These are phyloP conservation scores for Hartigia nigra DNA, from an alignment of 2,888 invertebrate species.

Conservation along the genomic window DNA sequence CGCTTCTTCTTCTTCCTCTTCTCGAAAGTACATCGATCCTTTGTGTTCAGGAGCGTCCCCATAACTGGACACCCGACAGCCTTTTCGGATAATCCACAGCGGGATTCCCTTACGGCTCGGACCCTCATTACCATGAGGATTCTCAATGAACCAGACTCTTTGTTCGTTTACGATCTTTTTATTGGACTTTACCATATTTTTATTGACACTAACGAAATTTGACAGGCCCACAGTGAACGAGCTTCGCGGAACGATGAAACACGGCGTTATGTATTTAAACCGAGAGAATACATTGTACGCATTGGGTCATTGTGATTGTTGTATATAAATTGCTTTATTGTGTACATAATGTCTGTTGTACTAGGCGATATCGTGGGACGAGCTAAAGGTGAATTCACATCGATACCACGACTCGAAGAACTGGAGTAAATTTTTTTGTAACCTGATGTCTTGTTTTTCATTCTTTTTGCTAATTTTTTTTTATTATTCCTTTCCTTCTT, in stretches of 20 bases:
- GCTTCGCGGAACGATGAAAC: background rate
- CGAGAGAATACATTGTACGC: background rate
- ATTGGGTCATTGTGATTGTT: background rate
- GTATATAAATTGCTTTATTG: background rate
- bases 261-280: background rate
- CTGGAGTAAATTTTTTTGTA: background rate
- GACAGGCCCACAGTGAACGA: background rate
- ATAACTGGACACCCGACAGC: background rate
- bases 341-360: background rate
- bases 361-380: background rate
- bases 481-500: background rate
- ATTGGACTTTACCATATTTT: background rate
- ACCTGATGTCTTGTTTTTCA: background rate
- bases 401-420: too few relatives aligned
- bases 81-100: background rate
- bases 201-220: background rate
- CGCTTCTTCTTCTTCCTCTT: background rate
- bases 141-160: slow-evolving; percentile 1
- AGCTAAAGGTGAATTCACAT: background rate
- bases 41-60: background rate
- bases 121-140: background rate
- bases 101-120: background rate
- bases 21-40: slow-evolving; percentile 3
- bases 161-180: slow-evolving; percentile 1
- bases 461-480: background rate